Evolutionary conservation across 2,888 invertebrate species (phyloP), one percentile per base, ranked within the genome.

Genomic region (Lamellibrachia columna): DNA sequence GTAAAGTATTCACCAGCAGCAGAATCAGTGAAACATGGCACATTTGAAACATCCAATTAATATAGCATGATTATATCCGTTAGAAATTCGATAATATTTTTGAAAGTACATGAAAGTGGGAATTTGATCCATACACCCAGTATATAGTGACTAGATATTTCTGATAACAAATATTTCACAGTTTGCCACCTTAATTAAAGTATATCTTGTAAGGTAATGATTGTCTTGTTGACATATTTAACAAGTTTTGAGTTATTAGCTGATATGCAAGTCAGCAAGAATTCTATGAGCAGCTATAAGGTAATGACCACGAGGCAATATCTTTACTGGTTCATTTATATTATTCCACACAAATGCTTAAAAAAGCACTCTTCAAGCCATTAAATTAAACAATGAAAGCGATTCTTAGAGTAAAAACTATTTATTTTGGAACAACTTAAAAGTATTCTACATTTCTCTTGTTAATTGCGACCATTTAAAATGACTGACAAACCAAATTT

Each of bases 91-190:
- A 75, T 75, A 75, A 6, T n/a, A 75, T 6, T 11, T 40, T 40
- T 40, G 40, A 40, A 40, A 40, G 75, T 75, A 75, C 22, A 75
- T 75, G 75, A 22, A 75, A 15, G 22, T 22, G 75, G 15, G 22
- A 75, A 75, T 75, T 75, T 75, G 75, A 22, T 22, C 22, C 11
- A 75, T 75, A 75, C 75, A 22, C n/a, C 2, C 2, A 75, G 22
- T n/a, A 22, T 75, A 75, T 75, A 75, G 75, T 75, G 75, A 75
- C 75, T 75, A 75, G 75, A 75, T 75, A 75, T 22, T 75, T n/a
- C 75, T 75, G 75, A 75, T 75, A 22, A 75, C 22, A 75, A 40
- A 40, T 40, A 40, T 40, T 40, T 40, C 40, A 40, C 40, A 40
- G 40, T 40, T 40, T 40, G 40, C 22, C 6, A 75, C 22, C 22